Evolutionary conservation across 2,113 vertebrate genomes (phyloP).

Genomic region (Brachyhypopomus gauderio): DNA sequence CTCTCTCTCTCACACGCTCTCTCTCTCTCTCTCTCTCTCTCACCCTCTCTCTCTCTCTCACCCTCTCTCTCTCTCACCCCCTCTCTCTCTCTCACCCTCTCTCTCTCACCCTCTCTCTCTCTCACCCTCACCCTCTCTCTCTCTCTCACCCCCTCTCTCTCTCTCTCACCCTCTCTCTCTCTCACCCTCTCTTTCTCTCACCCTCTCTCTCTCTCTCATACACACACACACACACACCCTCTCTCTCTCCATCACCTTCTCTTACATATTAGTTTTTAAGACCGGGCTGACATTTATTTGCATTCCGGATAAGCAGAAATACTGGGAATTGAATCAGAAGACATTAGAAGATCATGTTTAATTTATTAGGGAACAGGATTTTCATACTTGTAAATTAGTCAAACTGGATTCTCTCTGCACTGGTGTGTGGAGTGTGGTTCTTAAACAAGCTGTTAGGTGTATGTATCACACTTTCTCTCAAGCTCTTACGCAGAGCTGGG

Average conservation of each 20-base stretch:
- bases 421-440: not conserved
- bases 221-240: too few relatives aligned
- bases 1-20: not conserved
- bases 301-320: slow-evolving; percentile 9
- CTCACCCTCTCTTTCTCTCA: not conserved
- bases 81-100: not conserved
- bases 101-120: not conserved
- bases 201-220: slow-evolving; percentile 13
- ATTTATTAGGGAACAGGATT: not conserved
- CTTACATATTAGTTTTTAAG: slow-evolving; percentile 17
- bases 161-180: not conserved
- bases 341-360: not conserved
- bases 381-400: not conserved
- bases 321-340: not conserved
- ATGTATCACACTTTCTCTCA: not conserved
- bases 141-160: slow-evolving; percentile 20
- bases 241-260: not conserved
- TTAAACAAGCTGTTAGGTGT: not conserved
- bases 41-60: not conserved
- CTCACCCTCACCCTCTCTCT: not conserved
- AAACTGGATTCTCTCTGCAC: not conserved
- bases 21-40: too few relatives aligned
- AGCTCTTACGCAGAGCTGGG: slow-evolving; percentile 79
- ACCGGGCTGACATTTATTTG: slow-evolving; percentile 10
- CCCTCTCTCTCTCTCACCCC: not conserved